phyloP scores from a whole-genome alignment of 2,797 vertebrate species.

The Neostethus bicornis region DNA sequence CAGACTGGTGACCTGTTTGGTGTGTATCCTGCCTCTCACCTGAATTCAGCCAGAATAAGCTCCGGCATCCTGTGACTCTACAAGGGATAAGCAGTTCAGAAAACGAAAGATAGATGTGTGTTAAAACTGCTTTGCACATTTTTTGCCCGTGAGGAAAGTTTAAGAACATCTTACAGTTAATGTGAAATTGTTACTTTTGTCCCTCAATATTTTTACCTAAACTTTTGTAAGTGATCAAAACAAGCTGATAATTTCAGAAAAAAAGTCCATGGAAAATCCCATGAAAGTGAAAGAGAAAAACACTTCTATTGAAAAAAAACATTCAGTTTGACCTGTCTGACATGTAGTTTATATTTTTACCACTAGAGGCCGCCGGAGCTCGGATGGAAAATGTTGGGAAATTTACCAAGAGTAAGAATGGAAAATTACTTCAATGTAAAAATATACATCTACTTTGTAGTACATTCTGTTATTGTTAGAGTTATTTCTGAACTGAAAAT shows the following conservation, averaged over 20 bases:
- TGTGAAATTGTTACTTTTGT: neutral
- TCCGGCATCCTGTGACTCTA: constrained; percentile 18
- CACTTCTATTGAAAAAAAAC: constrained; percentile 13
- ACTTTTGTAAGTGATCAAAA: constrained; percentile 16
- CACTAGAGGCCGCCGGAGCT: constrained; percentile 71
- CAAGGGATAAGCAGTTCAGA: constrained; percentile 18
- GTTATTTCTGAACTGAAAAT: too few species aligned
- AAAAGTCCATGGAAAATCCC: constrained; percentile 49
- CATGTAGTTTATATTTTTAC: constrained; percentile 25
- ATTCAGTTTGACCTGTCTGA: constrained; percentile 13
- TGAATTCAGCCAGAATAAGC: too few species aligned
- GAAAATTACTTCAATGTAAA: constrained; percentile 56
- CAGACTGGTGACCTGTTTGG: too few species aligned
- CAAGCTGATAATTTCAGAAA: constrained; percentile 19
- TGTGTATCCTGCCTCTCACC: too few species aligned
- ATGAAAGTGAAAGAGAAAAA: constrained; percentile 40
- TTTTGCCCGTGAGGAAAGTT: neutral
- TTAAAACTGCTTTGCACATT: neutral
- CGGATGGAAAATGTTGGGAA: constrained; percentile 35
- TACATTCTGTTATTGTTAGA: constrained; percentile 12
- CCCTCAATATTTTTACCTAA: neutral
- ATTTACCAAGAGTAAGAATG: constrained; percentile 31
- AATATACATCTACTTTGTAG: constrained; percentile 4
- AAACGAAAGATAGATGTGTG: too few species aligned
- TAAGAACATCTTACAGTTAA: neutral